phyloP scores from a whole-genome alignment of 1,140 invertebrate species.

The Cataglyphis hispanica region DNA sequence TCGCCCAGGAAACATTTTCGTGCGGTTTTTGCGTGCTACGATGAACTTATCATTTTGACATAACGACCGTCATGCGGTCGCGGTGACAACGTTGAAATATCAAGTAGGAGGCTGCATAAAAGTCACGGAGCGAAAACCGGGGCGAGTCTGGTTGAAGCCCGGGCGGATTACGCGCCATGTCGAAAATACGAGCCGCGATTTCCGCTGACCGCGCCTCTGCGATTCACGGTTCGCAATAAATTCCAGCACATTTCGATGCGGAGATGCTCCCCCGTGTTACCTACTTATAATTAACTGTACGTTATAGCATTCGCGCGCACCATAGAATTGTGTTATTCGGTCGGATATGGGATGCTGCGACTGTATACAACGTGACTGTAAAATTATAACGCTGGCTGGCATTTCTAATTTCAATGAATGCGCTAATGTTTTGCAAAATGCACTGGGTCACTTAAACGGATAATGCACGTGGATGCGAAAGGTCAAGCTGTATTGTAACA shows the following conservation, averaged over 20 bases:
- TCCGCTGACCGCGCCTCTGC: conserved; percentile 9
- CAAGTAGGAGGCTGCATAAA: conserved; percentile 35
- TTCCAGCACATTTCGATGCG: conserved; percentile 42
- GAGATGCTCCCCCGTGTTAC: conserved; percentile 3
- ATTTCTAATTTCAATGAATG: conserved; percentile 49
- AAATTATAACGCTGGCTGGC: conserved; percentile 53
- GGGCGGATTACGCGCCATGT: background rate
- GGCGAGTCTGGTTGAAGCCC: background rate
- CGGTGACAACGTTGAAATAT: conserved; percentile 56
- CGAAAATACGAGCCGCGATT: conserved; percentile 47
- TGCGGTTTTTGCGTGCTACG: background rate
- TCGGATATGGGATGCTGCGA: conserved; percentile 1
- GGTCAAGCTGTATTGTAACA: conserved; percentile 28
- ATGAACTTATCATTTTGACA: conserved; percentile 21
- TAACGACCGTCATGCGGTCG: conserved; percentile 10
- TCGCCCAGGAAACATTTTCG: background rate
- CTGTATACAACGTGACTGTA: conserved; percentile 10
- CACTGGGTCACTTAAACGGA: conserved; percentile 32
- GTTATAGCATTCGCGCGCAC: background rate
- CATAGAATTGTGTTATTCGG: conserved; percentile 26
- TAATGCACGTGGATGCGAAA: conserved; percentile 48
- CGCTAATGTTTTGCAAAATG: conserved; percentile 49
- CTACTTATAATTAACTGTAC: conserved; percentile 42
- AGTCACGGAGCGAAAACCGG: conserved; percentile 35
- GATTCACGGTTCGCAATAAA: conserved; percentile 38